Evolutionary conservation across 2,797 vertebrate genomes (phyloP), one percentile per base, ranked within the genome.

Genomic region (Chelmon rostratus): DNA sequence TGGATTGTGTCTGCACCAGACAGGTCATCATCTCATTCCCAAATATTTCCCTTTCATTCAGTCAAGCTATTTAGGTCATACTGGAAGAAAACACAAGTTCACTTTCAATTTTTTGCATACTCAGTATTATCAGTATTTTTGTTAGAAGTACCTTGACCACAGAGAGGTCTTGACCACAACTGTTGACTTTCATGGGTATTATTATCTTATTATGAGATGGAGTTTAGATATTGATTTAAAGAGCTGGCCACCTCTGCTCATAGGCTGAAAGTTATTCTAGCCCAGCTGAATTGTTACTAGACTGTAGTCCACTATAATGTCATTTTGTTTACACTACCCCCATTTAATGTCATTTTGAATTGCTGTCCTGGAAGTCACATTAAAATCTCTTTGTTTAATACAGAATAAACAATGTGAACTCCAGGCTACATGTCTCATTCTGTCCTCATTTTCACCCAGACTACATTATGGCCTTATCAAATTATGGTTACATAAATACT

Each of bases 321-420:
- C 88, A 87, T 87, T 71, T 87, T 94, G 92, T 94, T 94, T 94
- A 94, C 93, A 93, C 68, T 86, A 84, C 72, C 69, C 81, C 86
- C 72, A 66, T 89, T 86, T 89, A 83, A 79, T 88, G 89, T 89
- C 84, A 28, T 67, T 88, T 90, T 91, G 68, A 85, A 79, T 89
- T 90, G 88, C 88, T 91, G 86, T 89, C 77, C 80, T 90, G 87
- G 89, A 91, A 83, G 79, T 92, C 85, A 82, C 86, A 81, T 91
- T 90, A 78, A 85, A 84, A 88, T 90, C 62, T 83, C 70, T 88
- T 86, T 86, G 85, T 93, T 89, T 91, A 86, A 91, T 87, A 92
- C 86, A 89, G 87, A 94, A 94, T 94, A 94, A 94, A 94, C 81
- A 94, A 94, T 93, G 93, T 94, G 93, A 94, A 94, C 77, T 91